Evolutionary conservation across 1,140 invertebrate genomes (phyloP).

Genomic region (Drosophila ercepeae): DNA sequence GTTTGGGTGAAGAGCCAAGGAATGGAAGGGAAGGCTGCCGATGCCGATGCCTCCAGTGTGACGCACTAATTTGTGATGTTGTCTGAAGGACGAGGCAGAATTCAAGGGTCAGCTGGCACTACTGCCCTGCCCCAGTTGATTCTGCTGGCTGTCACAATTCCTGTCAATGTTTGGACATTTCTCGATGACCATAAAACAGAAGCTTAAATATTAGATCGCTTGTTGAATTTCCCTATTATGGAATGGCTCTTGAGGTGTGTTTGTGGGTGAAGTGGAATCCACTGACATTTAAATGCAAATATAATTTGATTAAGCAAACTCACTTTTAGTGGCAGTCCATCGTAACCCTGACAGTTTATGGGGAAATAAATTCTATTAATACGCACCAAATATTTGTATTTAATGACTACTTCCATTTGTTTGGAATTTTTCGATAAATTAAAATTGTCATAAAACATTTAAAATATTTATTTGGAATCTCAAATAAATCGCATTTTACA

Average conservation of each 20-base stretch:
- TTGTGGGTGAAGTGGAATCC: conserved; percentile 1
- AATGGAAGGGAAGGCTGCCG: conserved; percentile 1
- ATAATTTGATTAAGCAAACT: not conserved
- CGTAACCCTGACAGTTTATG: not conserved
- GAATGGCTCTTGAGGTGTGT: not conserved
- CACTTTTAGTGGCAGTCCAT: not conserved
- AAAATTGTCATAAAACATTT: too few relatives aligned
- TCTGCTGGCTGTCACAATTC: conserved; percentile 37
- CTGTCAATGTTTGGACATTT: conserved; percentile 47
- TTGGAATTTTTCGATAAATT: too few relatives aligned
- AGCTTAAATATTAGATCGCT: conserved; percentile 43
- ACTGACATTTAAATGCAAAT: conserved; percentile 9
- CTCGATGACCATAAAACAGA: conserved; percentile 42
- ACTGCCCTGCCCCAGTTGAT: conserved; percentile 12
- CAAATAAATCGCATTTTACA: not conserved
- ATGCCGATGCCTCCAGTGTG: conserved; percentile 8
- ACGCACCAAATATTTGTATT: not conserved
- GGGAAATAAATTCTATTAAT: not conserved
- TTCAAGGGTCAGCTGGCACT: conserved; percentile 11
- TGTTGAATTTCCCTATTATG: conserved; percentile 11
- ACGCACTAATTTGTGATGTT: conserved; percentile 41
- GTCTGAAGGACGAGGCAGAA: conserved; percentile 2
- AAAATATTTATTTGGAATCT: too few relatives aligned
- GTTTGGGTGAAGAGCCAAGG: not conserved
- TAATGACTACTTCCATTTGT: not conserved